Conservation (phyloP, 2,888 invertebrate species). For the Endotricha flammealis region DNA sequence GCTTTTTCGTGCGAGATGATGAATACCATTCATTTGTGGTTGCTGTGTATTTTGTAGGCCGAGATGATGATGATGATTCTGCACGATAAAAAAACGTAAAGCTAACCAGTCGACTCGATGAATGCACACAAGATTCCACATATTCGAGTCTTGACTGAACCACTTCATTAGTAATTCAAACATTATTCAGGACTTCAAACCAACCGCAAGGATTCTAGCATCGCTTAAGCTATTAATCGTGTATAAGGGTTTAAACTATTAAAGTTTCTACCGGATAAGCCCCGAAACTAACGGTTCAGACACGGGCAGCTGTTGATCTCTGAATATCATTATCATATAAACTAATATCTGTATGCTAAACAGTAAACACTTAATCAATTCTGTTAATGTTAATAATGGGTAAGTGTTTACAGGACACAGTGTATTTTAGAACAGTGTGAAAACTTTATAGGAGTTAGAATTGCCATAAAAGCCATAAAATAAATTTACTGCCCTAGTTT, state of each 20-base stretch:
- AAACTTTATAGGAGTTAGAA: too few relatives aligned
- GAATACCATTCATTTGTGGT: too few relatives aligned
- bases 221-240: conserved; percentile 48
- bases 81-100: too few relatives aligned
- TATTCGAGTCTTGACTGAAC: background rate
- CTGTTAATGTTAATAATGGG: background rate
- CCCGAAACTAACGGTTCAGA: conserved; percentile 47
- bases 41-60: too few relatives aligned
- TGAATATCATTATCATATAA: conserved; percentile 11
- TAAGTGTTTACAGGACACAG: too few relatives aligned
- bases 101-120: too few relatives aligned
- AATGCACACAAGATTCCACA: too few relatives aligned
- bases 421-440: too few relatives aligned
- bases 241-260: conserved; percentile 52
- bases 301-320: conserved; percentile 44
- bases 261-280: conserved; percentile 54
- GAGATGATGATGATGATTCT: too few relatives aligned
- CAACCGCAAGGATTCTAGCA: conserved; percentile 32
- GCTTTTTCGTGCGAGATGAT: too few relatives aligned
- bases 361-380: background rate
- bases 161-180: background rate
- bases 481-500: too few relatives aligned
- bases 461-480: too few relatives aligned
- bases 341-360: background rate
- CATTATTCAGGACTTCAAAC: conserved; percentile 2